These are phyloP conservation scores for Taenaris catops DNA, from an alignment of 2,888 invertebrate species.

Conservation along the genomic window DNA sequence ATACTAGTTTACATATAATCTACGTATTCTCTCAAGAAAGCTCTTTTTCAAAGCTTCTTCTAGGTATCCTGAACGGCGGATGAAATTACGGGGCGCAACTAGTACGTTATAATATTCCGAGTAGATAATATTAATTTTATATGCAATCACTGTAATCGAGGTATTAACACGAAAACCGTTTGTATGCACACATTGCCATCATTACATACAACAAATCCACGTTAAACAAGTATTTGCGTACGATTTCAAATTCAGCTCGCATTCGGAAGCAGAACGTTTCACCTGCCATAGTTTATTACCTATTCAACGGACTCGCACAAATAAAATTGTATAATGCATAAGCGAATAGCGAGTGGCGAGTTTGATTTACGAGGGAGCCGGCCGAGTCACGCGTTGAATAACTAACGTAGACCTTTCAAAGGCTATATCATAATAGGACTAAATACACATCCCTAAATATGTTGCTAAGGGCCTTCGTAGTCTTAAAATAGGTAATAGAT, in stretches of 20 bases:
- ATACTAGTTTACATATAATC: too few relatives aligned
- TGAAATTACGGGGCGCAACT: too few relatives aligned
- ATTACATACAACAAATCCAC: slow-evolving; percentile 24
- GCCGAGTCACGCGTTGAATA: slow-evolving; percentile 67
- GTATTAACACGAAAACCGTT: slow-evolving; percentile 6
- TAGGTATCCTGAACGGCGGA: too few relatives aligned
- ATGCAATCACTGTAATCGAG: too few relatives aligned
- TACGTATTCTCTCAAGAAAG: too few relatives aligned
- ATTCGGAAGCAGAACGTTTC: slow-evolving; percentile 64
- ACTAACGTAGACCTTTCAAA: slow-evolving; percentile 70
- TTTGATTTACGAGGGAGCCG: slow-evolving; percentile 74
- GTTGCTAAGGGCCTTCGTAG: too few relatives aligned
- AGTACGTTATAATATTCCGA: too few relatives aligned
- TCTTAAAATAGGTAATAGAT: too few relatives aligned
- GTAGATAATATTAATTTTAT: too few relatives aligned
- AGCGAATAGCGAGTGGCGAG: slow-evolving; percentile 77
- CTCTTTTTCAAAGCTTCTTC: too few relatives aligned
- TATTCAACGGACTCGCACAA: slow-evolving; percentile 78
- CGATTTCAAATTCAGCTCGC: slow-evolving; percentile 61
- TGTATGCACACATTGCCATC: slow-evolving; percentile 14
- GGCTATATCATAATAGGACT: slow-evolving; percentile 26
- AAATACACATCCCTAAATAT: too few relatives aligned
- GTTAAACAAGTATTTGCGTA: slow-evolving; percentile 51
- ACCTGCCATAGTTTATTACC: slow-evolving; percentile 77
- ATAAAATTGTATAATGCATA: slow-evolving; percentile 81